Evolutionary conservation across 2,797 vertebrate species (phyloP), one percentile per base, ranked within the genome.

Genomic region (Eospalax fontanierii): DNA sequence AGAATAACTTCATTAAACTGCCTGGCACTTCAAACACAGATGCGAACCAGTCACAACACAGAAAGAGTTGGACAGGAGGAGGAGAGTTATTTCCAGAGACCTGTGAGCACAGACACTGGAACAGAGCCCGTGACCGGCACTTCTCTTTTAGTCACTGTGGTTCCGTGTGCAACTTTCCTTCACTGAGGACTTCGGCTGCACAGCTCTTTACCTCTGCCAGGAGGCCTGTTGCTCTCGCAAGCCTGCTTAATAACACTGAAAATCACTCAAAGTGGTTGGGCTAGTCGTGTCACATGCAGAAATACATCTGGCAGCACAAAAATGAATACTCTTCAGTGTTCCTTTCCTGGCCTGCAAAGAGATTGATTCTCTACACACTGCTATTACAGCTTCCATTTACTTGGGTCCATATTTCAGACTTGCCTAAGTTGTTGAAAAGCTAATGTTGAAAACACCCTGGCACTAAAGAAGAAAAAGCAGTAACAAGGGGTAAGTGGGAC

Each of bases 1-100:
- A 98, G 98, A 98, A 98, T 98, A 98, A 98, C 97, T 98, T 98
- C 87, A 98, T 98, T 98, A 99, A 98, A 98, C 97, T 96, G 95
- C 96, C 97, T 91, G 97, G 96, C 76, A 97, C 95, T 98, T 97
- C 97, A 98, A 98, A 98, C 96, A 98, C 96, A 97, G 97, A 98
- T 95, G 97, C 95, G 98, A 98, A 97, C 82, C 96, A 95, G 97
- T 89, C 94, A 91, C 88, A 97, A 83, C 94, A 92, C 79, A 90
- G 96, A 95, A 90, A 87, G 91, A 70, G 26, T 94, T 68, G 97
- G 97, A 95, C 95, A 90, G 87, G 95, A 86, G 88, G 88, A 91
- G 88, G 79, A 94, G 95, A 75, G 78, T 90, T 70, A 79, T 94
- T 96, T 88, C 90, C 87, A 61, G 91, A 95, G 97, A 97, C 90